A percentile compares a stretch with the other conserved stretches of the same genome.
Evolutionary conservation across 2,888 invertebrate genomes (phyloP).

Genomic region (Nomada lathburiana): DNA sequence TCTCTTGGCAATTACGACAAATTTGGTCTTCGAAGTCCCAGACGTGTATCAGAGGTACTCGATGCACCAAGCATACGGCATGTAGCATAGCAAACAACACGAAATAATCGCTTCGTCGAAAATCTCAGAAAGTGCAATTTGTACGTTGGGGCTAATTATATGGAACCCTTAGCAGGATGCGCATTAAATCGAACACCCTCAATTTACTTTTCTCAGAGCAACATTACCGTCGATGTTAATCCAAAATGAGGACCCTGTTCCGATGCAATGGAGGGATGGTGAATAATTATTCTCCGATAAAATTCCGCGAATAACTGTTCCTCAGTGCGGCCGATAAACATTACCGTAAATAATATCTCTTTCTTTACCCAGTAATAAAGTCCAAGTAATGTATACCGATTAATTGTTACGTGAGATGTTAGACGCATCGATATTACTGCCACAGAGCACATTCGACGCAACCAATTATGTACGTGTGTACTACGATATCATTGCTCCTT

Average conservation of each 20-base stretch:
- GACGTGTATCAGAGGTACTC: too few relatives aligned
- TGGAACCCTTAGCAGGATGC: background rate
- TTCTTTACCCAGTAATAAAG: background rate
- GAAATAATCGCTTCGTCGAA: constrained; percentile 36
- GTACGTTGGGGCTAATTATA: constrained; percentile 22
- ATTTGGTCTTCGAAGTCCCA: too few relatives aligned
- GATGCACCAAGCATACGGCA: too few relatives aligned
- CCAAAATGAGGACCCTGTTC: background rate
- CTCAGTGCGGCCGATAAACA: background rate
- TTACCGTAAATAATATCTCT: background rate
- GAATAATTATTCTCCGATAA: constrained; percentile 20
- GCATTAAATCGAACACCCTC: constrained; percentile 19
- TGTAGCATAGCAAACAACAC: too few relatives aligned
- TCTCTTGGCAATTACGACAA: too few relatives aligned
- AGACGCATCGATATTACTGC: background rate
- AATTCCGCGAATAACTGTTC: constrained; percentile 21
- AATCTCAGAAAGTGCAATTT: constrained; percentile 22
- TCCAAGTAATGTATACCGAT: background rate
- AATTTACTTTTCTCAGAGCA: constrained; percentile 9
- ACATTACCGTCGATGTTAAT: background rate
- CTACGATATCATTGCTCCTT: too few relatives aligned
- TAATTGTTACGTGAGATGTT: background rate
- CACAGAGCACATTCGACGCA: background rate
- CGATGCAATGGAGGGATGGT: background rate
- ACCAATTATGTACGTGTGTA: background rate